phyloP scores from a whole-genome alignment of 2,888 invertebrate species.

The Agriopis marginaria region DNA sequence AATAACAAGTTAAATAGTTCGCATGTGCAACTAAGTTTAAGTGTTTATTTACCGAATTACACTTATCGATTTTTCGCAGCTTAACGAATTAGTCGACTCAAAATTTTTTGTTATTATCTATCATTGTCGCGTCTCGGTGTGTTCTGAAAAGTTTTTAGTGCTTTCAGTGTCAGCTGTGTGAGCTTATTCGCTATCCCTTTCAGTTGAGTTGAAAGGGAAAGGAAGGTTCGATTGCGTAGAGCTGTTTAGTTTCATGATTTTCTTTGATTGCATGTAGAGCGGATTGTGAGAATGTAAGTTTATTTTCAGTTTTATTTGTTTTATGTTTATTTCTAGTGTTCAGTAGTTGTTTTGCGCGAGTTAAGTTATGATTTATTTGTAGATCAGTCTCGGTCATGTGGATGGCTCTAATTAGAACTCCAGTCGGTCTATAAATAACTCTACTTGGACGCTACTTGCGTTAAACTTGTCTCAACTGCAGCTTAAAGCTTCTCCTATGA shows the following conservation, averaged over 20 bases:
- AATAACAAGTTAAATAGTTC: slow-evolving; percentile 52
- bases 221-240: slow-evolving; percentile 70
- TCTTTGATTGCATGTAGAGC: slow-evolving; percentile 71
- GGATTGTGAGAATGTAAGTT: slow-evolving; percentile 77
- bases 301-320: slow-evolving; percentile 38
- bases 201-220: slow-evolving; percentile 75
- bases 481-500: slow-evolving; percentile 39
- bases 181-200: slow-evolving; percentile 72
- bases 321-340: slow-evolving; percentile 30
- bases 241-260: slow-evolving; percentile 79
- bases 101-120: slow-evolving; percentile 57
- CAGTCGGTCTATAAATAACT: slow-evolving; percentile 74
- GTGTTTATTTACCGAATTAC: slow-evolving; percentile 50
- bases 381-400: slow-evolving; percentile 68
- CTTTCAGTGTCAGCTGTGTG: slow-evolving; percentile 81
- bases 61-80: slow-evolving; percentile 59
- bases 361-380: slow-evolving; percentile 68
- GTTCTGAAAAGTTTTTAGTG: slow-evolving; percentile 80
- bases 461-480: slow-evolving; percentile 64
- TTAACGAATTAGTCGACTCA: slow-evolving; percentile 56
- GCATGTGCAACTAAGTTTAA: slow-evolving; percentile 54
- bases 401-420: slow-evolving; percentile 74
- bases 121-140: slow-evolving; percentile 63
- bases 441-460: slow-evolving; percentile 72
- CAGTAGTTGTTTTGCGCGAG: slow-evolving; percentile 45